Conservation (phyloP, 2,113 vertebrate genomes). For the Cebidichthys violaceus region DNA sequence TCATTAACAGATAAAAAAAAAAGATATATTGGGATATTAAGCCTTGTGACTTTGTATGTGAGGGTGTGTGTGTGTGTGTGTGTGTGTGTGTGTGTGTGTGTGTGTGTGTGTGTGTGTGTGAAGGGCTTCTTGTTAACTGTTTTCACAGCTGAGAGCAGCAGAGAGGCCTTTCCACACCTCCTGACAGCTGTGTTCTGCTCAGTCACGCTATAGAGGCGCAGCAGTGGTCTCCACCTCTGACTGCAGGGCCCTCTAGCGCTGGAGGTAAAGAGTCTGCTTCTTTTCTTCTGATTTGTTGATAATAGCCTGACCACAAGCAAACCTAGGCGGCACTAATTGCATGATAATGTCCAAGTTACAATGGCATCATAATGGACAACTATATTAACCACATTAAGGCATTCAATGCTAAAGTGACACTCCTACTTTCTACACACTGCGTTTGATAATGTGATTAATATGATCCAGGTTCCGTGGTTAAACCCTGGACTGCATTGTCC, state of each 20-base stretch:
- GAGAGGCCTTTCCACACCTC: conserved; percentile 79
- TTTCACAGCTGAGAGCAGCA: conserved; percentile 80
- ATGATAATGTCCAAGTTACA: background rate
- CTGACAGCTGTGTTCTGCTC: conserved; percentile 78
- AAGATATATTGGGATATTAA: no score
- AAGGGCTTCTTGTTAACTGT: conserved; percentile 70
- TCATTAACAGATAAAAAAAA: conserved; percentile 22
- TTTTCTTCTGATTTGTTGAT: background rate
- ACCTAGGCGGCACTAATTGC: background rate
- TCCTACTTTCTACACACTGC: conserved; percentile 8
- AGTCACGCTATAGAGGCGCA: conserved; percentile 67
- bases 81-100: background rate
- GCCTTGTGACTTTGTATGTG: no score
- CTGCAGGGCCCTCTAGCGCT: conserved; percentile 59
- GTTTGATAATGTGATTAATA: conserved; percentile 23
- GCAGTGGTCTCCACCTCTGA: conserved; percentile 51
- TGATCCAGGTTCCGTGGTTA: background rate
- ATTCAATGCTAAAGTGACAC: conserved; percentile 7
- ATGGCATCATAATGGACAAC: background rate
- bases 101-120: conserved; percentile 18
- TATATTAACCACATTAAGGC: background rate
- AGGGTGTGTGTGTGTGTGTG: no score
- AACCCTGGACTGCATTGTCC: conserved; percentile 4
- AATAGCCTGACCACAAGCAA: background rate
- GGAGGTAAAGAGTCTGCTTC: background rate